Evolutionary conservation across 2,797 vertebrate genomes (phyloP), one percentile per base, ranked within the genome.

Genomic region (Rachycentron canadum): DNA sequence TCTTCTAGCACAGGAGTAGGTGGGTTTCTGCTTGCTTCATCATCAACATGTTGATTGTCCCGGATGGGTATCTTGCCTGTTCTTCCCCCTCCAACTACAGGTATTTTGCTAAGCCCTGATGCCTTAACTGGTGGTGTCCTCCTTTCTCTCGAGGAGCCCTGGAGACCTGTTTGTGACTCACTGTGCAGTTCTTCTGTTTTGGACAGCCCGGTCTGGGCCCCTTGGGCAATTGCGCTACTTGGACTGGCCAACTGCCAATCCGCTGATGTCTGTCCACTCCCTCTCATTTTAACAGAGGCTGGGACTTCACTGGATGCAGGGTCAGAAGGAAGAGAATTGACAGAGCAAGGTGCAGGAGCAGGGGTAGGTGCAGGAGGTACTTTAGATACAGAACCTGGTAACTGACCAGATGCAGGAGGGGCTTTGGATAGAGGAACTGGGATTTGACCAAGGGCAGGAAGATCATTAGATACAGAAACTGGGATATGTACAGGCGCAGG

Each of bases 21-120:
- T 14, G 95, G 96, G 83, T 96, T 96, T 92, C 95, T 96, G 88
- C 92, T 95, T 49, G 92, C 93, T 59, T 97, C 97, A 0, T 97
- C 96, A 0, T 96, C 95, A 73, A 89, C 93, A 12, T 95, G 96
- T 52, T 96, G 75, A 1, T 87, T 92, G 73, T 97, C 96, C 0
- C 94, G 95, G 7, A 93, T 95, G 66, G 95, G 94, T 59, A 83
- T 93, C 82, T 93, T 95, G 7, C 79, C 90, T 13, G 55, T 69
- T 79, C 91, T 90, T 16, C 91, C 90, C 71, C 90, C 96, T 72
- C 93, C 94, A 28, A 96, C 96, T 9, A 95, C 81, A 57, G 97
- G 96, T 79, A 97, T 96, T 89, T 97, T 96, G 89, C 95, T 95
- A 12, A 97, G 90, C 61, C 94, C 93, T 38, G 94, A 84, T 25